Evolutionary conservation across 1,140 invertebrate species (phyloP).

Genomic region (Microplitis mediator): DNA sequence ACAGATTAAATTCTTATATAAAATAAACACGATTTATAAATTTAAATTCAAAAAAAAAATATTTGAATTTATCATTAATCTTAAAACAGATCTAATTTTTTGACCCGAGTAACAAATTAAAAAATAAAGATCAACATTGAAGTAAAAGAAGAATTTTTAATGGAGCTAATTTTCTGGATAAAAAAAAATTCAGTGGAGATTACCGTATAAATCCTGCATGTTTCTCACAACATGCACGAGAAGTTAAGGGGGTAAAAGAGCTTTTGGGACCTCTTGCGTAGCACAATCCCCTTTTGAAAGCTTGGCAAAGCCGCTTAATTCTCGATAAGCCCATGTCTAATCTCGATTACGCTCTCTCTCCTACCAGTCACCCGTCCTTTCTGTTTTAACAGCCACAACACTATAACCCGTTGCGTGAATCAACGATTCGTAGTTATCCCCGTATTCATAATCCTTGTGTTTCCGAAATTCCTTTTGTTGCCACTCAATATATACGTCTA

Average conservation of each 20-base stretch:
- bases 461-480: not conserved
- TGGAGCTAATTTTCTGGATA: too few relatives aligned
- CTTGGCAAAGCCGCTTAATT: conserved; percentile 31
- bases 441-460: conserved; percentile 2
- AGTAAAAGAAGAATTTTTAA: too few relatives aligned
- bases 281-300: conserved; percentile 23
- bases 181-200: too few relatives aligned
- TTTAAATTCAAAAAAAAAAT: too few relatives aligned
- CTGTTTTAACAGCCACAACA: conserved; percentile 9
- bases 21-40: too few relatives aligned
- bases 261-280: not conserved
- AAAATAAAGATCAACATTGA: too few relatives aligned
- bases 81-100: too few relatives aligned
- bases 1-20: too few relatives aligned
- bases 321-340: conserved; percentile 33
- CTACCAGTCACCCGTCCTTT: conserved; percentile 15
- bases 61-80: too few relatives aligned
- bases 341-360: conserved; percentile 31
- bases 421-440: not conserved
- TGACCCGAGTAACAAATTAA: too few relatives aligned
- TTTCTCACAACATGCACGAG: not conserved
- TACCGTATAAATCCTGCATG: too few relatives aligned
- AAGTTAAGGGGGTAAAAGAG: not conserved
- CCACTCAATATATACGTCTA: not conserved
- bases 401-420: not conserved